These are phyloP conservation scores for Caenorhabditis sp. DNA, from an alignment of 2,888 invertebrate species.

Conservation along the genomic window DNA sequence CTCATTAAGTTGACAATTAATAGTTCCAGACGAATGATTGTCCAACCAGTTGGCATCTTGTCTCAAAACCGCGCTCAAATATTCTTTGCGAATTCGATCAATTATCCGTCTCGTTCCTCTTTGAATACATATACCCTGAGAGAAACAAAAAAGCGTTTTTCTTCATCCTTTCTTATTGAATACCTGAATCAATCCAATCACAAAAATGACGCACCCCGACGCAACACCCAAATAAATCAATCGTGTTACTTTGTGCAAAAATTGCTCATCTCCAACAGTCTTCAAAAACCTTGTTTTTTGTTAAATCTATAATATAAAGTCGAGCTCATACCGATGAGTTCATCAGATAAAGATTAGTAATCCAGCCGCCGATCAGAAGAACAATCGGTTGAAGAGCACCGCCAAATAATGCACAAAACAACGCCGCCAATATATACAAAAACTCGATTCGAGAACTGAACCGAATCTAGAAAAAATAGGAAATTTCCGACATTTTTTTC, in stretches of 20 bases:
- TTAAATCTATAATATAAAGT: neutral
- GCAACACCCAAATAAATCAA: constrained; percentile 27
- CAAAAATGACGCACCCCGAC: constrained; percentile 24
- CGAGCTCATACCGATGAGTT: constrained; percentile 16
- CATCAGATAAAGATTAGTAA: constrained; percentile 38
- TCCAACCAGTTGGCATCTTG: constrained; percentile 52
- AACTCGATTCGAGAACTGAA: constrained; percentile 6
- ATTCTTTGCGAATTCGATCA: constrained; percentile 33
- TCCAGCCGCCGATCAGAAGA: constrained; percentile 46
- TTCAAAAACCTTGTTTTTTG: neutral
- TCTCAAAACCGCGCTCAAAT: constrained; percentile 40
- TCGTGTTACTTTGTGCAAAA: constrained; percentile 17
- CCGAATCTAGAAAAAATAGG: constrained; percentile 19
- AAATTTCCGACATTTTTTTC: too few species aligned
- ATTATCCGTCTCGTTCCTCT: constrained; percentile 21
- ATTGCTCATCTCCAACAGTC: constrained; percentile 20
- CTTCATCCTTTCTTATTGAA: neutral
- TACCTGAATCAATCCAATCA: constrained; percentile 33
- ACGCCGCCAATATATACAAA: constrained; percentile 20
- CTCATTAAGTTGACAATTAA: constrained; percentile 51
- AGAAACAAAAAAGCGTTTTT: too few species aligned
- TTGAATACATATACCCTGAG: constrained; percentile 34
- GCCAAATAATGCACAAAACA: constrained; percentile 38
- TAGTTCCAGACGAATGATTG: constrained; percentile 37
- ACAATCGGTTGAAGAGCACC: constrained; percentile 47